Conservation (phyloP, 2,113 vertebrate species). For the Cebus imitator region DNA sequence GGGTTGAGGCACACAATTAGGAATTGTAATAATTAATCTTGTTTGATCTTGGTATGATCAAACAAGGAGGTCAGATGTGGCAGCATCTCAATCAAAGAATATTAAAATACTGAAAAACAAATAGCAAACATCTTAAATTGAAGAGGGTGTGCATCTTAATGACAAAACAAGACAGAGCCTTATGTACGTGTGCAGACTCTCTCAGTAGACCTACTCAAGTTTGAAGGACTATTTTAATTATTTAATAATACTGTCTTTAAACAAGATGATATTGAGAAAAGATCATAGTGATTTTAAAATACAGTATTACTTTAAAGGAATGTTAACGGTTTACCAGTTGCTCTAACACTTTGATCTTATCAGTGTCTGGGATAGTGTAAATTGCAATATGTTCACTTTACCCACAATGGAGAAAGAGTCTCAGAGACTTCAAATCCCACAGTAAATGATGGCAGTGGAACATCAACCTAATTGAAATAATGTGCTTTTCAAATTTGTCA, state of each 20-base stretch:
- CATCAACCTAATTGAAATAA: not conserved
- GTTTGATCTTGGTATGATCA: not conserved
- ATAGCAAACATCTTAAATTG: not conserved
- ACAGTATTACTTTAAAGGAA: not conserved
- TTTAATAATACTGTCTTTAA: not conserved
- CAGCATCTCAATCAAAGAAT: not conserved
- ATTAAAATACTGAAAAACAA: not conserved
- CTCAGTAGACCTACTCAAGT: not conserved
- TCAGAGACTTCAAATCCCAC: not conserved
- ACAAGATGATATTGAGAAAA: not conserved
- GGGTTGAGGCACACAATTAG: not conserved
- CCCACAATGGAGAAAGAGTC: not conserved
- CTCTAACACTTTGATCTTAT: not conserved
- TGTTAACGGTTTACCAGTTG: not conserved
- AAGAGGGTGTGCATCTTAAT: not conserved
- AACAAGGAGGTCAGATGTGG: not conserved
- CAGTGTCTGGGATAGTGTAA: not conserved
- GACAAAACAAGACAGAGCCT: not conserved
- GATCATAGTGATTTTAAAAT: not conserved
- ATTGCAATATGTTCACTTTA: not conserved
- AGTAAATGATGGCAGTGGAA: not conserved
- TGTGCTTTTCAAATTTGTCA: not conserved
- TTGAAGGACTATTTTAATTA: not conserved
- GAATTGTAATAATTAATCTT: not conserved
- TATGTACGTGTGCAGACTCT: not conserved